Base-by-base conservation (phyloP, 2,888 invertebrate species). In the Eubasilissa splendida region DNA sequence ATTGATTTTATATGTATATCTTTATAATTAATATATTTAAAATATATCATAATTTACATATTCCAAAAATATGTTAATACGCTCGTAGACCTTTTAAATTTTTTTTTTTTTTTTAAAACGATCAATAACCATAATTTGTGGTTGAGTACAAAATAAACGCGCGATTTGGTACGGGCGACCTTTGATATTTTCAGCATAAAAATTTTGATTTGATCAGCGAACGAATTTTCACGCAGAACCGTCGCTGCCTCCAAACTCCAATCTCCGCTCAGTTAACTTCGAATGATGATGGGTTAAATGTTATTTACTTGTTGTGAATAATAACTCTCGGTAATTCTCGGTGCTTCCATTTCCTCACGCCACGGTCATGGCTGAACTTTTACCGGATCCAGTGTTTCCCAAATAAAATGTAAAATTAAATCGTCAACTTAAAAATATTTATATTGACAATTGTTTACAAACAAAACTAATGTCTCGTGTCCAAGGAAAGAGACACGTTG, bases 271-370 rank as follows among this genome's bases (percentile, higher is more conserved):
- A 31, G 71, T 42, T n/a, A 66, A 77, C 50, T 77, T 22, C n/a
- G 58, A 58, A 68, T 52, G 52, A 8, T 31, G 56, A 12, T 71
- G 33, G 14, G 52, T 5, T 4, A 50, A 66, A 54, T 71, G 71
- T 54, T 63, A 78, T 78, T 78, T 78, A 73, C 78, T 73, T 78
- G 73, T 73, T 73, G 71, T 73, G 79, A 63, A 74, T 79, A 74
- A 75, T 68, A 74, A 74, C 66, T 79, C 71, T 79, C 71, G 33
- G 42, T 65, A 52, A 42, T 52, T 52, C 65, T 53, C 54, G 73
- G 63, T 73, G 60, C 70, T 71, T 78, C 78, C 65, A 78, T 78
- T 73, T 78, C 73, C 78, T 42, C n/a, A 33, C 11, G 63, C 11
- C 0, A 31, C 22, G 3, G 33, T 10, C 42, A 42, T 42, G 11